Evolutionary conservation across 1,140 invertebrate genomes (phyloP).

Genomic region (Temnothorax curvispinosus): DNA sequence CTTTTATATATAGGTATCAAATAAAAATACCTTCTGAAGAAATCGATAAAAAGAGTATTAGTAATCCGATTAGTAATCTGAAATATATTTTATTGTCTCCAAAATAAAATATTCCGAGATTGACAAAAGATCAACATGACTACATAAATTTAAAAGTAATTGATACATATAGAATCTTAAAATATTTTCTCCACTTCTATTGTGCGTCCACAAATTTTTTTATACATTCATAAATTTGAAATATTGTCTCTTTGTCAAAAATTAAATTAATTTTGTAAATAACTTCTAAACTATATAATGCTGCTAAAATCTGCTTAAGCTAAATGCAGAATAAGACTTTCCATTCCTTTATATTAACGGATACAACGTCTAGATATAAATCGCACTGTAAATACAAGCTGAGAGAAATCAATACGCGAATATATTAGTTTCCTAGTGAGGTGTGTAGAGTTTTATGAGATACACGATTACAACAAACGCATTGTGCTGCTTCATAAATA

Average conservation of each 20-base stretch:
- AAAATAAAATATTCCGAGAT: not conserved
- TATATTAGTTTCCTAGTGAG: slow-evolving; percentile 12
- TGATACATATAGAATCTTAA: not conserved
- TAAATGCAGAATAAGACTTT: not conserved
- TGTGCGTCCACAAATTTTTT: not conserved
- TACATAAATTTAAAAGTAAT: not conserved
- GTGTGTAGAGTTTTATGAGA: slow-evolving; percentile 26
- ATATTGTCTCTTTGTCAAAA: not conserved
- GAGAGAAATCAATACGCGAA: not conserved
- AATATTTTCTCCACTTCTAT: not conserved
- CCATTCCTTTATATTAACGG: not conserved
- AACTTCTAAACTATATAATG: not conserved
- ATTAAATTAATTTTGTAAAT: not conserved
- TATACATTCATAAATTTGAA: not conserved
- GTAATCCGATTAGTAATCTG: too few relatives aligned
- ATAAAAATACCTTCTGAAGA: slow-evolving; percentile 15
- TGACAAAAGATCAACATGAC: not conserved
- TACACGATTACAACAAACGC: not conserved
- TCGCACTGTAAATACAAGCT: not conserved
- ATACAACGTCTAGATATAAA: not conserved
- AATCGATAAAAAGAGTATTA: not conserved
- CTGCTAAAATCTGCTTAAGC: not conserved
- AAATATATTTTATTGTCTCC: not conserved
- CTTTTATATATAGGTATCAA: not conserved
- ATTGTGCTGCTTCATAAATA: slow-evolving; percentile 24